These are phyloP conservation scores for Spodoptera littoralis DNA, from an alignment of 2,888 invertebrate species.

Conservation along the genomic window DNA sequence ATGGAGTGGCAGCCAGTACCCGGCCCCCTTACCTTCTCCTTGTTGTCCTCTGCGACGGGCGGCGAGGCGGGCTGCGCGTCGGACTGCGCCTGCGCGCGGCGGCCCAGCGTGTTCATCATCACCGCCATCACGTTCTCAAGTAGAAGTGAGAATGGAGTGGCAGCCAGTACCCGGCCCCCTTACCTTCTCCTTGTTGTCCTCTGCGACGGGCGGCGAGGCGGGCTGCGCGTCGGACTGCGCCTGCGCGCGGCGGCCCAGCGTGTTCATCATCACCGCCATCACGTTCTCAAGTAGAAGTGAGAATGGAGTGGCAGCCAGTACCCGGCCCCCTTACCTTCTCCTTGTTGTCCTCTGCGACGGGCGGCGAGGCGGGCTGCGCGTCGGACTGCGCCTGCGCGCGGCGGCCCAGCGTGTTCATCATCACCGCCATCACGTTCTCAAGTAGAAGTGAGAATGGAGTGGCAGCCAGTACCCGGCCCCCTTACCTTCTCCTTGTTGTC, in stretches of 20 bases:
- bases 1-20: too few species aligned
- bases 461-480: too few species aligned
- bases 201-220: conserved; percentile 77
- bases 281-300: too few species aligned
- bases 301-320: too few species aligned
- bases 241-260: conserved; percentile 96
- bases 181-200: conserved; percentile 90
- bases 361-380: conserved; percentile 90
- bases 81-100: conserved; percentile 96
- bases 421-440: conserved; percentile 99
- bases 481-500: conserved; percentile 90
- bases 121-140: conserved; percentile 99
- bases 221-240: conserved; percentile 96
- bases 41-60: conserved; percentile 87
- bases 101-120: conserved; percentile 99
- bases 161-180: too few species aligned
- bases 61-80: conserved; percentile 92
- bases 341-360: conserved; percentile 86
- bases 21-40: conserved; percentile 88
- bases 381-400: conserved; percentile 97
- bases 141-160: too few species aligned
- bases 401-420: conserved; percentile 99
- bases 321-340: conserved; percentile 89
- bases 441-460: too few species aligned
- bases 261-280: conserved; percentile 99